Percentiles rank a stretch among this genome's conserved stretches.
Evolutionary conservation across 2,113 vertebrate species (phyloP).

Genomic region (Helogale parvula): DNA sequence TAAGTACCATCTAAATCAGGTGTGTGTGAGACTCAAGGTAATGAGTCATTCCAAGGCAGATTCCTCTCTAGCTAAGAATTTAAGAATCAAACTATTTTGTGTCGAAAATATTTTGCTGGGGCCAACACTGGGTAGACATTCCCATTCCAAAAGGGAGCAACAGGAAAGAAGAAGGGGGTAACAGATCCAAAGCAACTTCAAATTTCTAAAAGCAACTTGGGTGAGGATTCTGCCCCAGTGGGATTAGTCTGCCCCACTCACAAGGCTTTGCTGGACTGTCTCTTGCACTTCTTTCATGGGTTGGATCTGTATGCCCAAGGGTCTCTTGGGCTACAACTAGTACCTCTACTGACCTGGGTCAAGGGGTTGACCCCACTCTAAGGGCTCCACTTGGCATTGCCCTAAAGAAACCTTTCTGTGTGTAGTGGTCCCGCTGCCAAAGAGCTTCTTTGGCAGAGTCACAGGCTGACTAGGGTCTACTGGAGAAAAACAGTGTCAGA

Average conservation of each 20-base stretch:
- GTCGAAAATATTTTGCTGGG: too few species aligned
- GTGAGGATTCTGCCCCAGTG: too few species aligned
- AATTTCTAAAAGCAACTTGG: not conserved
- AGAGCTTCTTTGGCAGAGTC: not conserved
- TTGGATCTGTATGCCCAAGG: not conserved
- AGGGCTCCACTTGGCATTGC: not conserved
- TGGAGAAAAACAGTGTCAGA: not conserved
- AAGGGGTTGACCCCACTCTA: not conserved
- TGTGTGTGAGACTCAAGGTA: not conserved
- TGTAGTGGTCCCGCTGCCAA: not conserved
- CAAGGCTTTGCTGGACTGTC: not conserved
- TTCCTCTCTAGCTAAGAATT: not conserved
- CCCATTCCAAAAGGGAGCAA: not conserved
- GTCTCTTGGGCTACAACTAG: not conserved
- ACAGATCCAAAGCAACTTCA: not conserved
- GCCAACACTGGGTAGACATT: too few species aligned
- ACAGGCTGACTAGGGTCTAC: not conserved
- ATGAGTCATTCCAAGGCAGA: not conserved
- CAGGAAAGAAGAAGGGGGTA: not conserved
- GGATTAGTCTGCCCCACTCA: not conserved
- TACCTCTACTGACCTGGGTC: not conserved
- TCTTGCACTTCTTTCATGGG: not conserved
- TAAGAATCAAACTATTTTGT: not conserved
- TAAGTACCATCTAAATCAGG: not conserved
- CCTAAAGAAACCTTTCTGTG: not conserved